phyloP scores from a whole-genome alignment of 2,797 vertebrate species.

The Acanthiza pusilla region DNA sequence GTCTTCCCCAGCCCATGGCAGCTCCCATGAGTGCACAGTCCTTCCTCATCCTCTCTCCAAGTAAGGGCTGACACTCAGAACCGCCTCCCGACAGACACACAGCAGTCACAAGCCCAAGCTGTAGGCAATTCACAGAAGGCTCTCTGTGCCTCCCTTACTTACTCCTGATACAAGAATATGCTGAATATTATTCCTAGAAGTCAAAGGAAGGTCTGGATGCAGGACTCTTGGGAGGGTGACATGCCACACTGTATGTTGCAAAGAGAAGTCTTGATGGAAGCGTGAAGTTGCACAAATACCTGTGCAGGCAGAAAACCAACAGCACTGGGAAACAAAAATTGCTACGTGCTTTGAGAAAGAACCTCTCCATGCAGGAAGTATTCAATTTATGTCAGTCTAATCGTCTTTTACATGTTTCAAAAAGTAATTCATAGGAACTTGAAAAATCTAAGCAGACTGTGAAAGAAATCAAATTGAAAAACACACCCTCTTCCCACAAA shows the following conservation, averaged over 20 bases:
- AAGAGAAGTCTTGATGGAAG: background rate
- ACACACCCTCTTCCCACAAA: background rate
- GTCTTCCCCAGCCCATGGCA: background rate
- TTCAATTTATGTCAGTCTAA: background rate
- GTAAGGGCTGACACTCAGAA: background rate
- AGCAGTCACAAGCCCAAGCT: rapidly evolving
- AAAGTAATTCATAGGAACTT: background rate
- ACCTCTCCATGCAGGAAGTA: background rate
- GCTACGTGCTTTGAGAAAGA: background rate
- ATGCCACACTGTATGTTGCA: background rate
- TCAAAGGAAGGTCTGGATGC: background rate
- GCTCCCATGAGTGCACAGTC: background rate
- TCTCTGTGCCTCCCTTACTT: background rate
- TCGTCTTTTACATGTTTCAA: background rate
- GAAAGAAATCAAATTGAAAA: background rate
- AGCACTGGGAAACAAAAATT: background rate
- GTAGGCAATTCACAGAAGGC: background rate
- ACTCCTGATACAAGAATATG: background rate
- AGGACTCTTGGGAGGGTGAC: background rate
- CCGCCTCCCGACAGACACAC: background rate
- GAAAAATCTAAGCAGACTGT: background rate
- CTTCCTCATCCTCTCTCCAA: background rate
- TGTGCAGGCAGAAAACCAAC: background rate
- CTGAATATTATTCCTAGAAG: background rate
- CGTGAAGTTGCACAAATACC: background rate